phyloP scores from a whole-genome alignment of 2,113 vertebrate species.

The Hippolais icterina region DNA sequence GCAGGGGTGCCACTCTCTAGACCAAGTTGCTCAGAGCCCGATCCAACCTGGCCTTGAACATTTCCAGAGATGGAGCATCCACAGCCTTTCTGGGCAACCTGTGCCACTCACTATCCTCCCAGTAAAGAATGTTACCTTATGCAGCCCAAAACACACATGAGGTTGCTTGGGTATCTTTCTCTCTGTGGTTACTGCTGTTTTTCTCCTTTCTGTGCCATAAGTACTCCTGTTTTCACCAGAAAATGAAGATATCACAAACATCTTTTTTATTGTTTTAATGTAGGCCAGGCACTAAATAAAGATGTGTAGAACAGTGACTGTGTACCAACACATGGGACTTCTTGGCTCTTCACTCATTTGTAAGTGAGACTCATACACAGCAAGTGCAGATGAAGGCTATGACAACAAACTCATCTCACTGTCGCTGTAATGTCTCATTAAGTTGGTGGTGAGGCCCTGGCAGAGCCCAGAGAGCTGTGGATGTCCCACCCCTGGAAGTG shows the following conservation, averaged over 20 bases:
- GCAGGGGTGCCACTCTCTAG: neutral
- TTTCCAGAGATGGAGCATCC: neutral
- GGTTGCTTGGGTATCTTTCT: neutral
- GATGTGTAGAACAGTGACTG: neutral
- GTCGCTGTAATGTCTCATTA: accelerated
- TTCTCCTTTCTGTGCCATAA: neutral
- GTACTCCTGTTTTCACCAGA: neutral
- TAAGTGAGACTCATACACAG: neutral
- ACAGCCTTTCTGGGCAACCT: neutral
- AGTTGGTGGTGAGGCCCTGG: neutral
- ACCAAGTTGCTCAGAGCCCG: neutral
- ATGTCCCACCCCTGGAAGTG: neutral
- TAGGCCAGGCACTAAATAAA: neutral
- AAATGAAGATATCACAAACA: neutral
- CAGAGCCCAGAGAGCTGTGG: neutral
- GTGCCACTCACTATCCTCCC: neutral
- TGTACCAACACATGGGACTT: neutral
- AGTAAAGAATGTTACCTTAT: neutral
- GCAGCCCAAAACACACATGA: neutral
- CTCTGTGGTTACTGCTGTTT: neutral
- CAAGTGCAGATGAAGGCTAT: neutral
- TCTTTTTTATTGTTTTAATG: neutral
- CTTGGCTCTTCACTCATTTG: neutral
- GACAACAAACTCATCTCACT: neutral
- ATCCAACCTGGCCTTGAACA: neutral